Percentiles rank a stretch among this genome's conserved stretches.
phyloP scores from a whole-genome alignment of 2,113 vertebrate genomes.

The Pomatostomus ruficeps region DNA sequence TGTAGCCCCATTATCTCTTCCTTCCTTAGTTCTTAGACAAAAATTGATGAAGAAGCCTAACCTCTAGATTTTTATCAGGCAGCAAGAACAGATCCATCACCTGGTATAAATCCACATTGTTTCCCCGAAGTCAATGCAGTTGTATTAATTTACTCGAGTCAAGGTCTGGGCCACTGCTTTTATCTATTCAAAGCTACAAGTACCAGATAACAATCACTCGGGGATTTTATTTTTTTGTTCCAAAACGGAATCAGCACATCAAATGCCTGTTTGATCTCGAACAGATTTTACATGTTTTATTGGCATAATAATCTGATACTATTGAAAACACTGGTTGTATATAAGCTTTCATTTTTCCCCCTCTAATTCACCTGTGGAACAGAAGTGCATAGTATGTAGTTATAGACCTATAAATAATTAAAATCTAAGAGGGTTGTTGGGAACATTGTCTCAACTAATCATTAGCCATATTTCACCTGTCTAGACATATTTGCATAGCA shows the following conservation, averaged over 20 bases:
- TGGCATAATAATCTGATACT: not conserved
- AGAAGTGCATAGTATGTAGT: not conserved
- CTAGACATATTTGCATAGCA: not conserved
- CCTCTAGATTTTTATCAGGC: slow-evolving; percentile 46
- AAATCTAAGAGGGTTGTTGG: not conserved
- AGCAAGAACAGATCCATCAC: slow-evolving; percentile 14
- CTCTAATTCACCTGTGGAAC: not conserved
- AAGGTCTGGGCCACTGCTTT: slow-evolving; percentile 1
- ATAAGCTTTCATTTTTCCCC: not conserved
- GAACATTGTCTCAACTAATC: not conserved
- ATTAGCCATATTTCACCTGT: not conserved
- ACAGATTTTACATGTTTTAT: slow-evolving; percentile 25
- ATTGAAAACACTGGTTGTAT: not conserved
- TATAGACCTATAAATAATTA: not conserved
- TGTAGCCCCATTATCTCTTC: slow-evolving; percentile 6
- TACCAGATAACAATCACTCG: not conserved
- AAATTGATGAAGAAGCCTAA: slow-evolving; percentile 44
- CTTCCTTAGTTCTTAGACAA: not conserved
- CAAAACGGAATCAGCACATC: not conserved
- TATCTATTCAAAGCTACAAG: slow-evolving; percentile 17
- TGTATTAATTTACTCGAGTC: slow-evolving; percentile 27
- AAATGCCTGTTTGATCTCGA: slow-evolving; percentile 15
- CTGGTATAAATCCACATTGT: not conserved
- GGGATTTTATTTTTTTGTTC: not conserved
- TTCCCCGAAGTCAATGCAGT: not conserved